These are phyloP conservation scores for Parnassius apollo DNA, from an alignment of 2,888 invertebrate species.

Conservation along the genomic window DNA sequence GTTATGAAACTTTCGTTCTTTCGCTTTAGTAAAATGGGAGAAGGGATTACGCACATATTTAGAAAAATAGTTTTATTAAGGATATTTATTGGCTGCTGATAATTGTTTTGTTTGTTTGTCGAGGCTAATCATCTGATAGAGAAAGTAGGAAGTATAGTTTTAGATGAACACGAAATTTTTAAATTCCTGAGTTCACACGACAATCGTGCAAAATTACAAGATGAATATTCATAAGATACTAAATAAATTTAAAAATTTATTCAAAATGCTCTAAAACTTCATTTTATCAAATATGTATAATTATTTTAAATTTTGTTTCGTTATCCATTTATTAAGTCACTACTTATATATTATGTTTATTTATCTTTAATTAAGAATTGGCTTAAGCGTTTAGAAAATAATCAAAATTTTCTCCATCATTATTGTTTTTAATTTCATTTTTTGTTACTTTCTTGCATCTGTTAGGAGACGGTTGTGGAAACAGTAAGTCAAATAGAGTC, in stretches of 20 bases:
- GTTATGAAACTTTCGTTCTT: constrained; percentile 23
- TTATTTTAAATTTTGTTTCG: constrained; percentile 14
- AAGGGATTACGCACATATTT: constrained; percentile 19
- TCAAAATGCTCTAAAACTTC: background rate
- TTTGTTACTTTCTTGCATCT: constrained; percentile 79
- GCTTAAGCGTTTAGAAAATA: constrained; percentile 42
- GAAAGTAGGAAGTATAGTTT: constrained; percentile 13
- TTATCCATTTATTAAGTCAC: constrained; percentile 24
- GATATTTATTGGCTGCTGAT: constrained; percentile 20
- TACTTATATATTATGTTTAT: constrained; percentile 21
- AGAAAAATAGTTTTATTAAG: constrained; percentile 11
- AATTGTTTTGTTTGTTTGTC: constrained; percentile 15
- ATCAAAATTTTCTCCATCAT: constrained; percentile 55
- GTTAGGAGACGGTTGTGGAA: constrained; percentile 81
- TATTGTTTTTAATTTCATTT: constrained; percentile 72
- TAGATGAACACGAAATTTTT: constrained; percentile 15
- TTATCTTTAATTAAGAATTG: constrained; percentile 46
- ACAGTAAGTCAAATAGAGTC: constrained; percentile 77
- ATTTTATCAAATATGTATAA: too few species aligned
- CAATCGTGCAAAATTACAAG: background rate
- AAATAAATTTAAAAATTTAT: background rate
- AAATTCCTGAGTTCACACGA: background rate
- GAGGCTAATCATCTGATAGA: constrained; percentile 13
- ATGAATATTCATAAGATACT: background rate
- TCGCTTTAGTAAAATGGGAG: constrained; percentile 8